Base-by-base conservation (phyloP, 1,140 invertebrate genomes). In the Cotesia chilonis region DNA sequence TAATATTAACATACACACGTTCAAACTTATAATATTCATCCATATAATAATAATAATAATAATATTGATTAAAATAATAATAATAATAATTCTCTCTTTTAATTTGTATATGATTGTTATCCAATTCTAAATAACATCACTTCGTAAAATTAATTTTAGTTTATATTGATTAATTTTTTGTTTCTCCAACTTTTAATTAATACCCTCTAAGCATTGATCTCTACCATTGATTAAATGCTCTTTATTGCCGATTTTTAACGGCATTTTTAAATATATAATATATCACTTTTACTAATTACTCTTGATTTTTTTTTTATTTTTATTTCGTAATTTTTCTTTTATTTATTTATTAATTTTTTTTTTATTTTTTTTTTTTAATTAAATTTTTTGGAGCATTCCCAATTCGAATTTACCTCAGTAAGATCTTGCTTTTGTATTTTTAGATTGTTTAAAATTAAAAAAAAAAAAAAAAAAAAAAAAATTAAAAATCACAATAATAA, bases 211-310 rank as follows among this genome's bases (percentile, higher is more conserved):
- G 79, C 81, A 79, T 79, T 79, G 71, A 64, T 79, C 80, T 79
- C 80, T 82, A 82, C 76, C 79, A 78, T 83, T 84, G 82, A 84
- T 84, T 83, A 84, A 83, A 84, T 83, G 81, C 82, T 84, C 82
- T 79, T 47, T 81, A 79, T 80, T 80, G 80, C 74, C 77, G 77
- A 76, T 76, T 74, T 78, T 75, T 77, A 72, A 14, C 20, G n/a
- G 17, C 38, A 51, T 9, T 72, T 68, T 61, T 61, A 51, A 54
- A 61, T 55, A 63, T 59, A 70, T 55, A 72, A 61, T 75, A 28
- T 68, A 65, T 60, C 41, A 68, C n/a, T 55, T 75, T 61, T 60
- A 63, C 75, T 47, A 54, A 61, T 63, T 61, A 52, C 70, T 65
- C 60, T 70, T 61, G 6, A 35, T 47, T 65, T 66, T 59, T 47